These are phyloP conservation scores for Pseudorectes ferrugineus DNA, from an alignment of 2,113 vertebrate genomes.

Conservation along the genomic window DNA sequence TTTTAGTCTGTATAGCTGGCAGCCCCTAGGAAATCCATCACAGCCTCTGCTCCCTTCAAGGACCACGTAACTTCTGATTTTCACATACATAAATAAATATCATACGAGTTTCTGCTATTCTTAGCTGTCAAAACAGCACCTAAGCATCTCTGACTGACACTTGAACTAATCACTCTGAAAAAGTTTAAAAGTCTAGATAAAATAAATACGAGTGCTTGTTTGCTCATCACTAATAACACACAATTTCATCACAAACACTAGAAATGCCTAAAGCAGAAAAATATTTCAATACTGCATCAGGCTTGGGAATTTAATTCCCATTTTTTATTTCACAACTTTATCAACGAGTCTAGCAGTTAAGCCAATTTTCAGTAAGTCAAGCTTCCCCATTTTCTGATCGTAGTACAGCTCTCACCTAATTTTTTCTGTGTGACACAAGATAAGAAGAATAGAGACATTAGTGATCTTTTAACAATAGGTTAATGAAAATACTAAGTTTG, in stretches of 20 bases:
- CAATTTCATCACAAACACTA: neutral
- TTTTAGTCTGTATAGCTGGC: neutral
- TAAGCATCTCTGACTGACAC: neutral
- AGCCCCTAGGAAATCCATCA: neutral
- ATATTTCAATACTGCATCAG: neutral
- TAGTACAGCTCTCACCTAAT: neutral
- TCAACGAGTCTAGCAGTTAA: neutral
- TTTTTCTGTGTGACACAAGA: neutral
- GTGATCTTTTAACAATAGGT: neutral
- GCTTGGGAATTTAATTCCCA: neutral
- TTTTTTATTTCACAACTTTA: neutral
- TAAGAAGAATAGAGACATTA: neutral
- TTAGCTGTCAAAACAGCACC: neutral
- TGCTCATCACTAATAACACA: neutral
- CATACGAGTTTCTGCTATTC: neutral
- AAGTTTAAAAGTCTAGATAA: neutral
- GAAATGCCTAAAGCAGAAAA: neutral
- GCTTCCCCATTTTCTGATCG: neutral
- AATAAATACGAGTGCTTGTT: neutral
- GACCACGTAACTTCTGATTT: neutral
- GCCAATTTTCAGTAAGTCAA: neutral
- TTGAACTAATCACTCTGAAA: neutral
- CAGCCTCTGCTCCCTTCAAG: neutral
- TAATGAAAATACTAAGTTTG: neutral
- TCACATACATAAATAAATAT: neutral